Conservation (phyloP, 2,113 vertebrate species). For the Machaerirhynchus nigripectus region DNA sequence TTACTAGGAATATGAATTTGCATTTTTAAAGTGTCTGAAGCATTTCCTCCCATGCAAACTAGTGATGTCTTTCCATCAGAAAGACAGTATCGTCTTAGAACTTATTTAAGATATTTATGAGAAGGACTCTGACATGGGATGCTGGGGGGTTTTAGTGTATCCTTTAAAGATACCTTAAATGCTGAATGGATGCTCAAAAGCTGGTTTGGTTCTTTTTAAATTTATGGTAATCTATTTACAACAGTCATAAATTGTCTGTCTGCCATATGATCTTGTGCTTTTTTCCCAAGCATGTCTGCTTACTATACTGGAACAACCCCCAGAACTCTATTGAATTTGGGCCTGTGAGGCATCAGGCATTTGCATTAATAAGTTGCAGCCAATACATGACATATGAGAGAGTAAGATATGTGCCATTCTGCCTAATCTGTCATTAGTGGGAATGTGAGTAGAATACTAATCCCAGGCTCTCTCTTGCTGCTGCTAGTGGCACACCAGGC, state of each 20-base stretch:
- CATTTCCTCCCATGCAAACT: not conserved
- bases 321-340: not conserved
- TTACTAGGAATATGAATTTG: not conserved
- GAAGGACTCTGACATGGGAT: not conserved
- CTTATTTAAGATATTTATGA: not conserved
- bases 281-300: not conserved
- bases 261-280: not conserved
- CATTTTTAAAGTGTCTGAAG: not conserved
- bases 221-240: not conserved
- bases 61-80: not conserved
- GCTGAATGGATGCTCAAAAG: not conserved
- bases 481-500: not conserved
- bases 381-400: not conserved
- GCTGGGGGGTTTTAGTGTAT: not conserved
- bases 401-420: not conserved
- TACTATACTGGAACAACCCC: not conserved
- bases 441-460: not conserved
- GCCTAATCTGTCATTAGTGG: not conserved
- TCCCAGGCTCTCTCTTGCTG: not conserved
- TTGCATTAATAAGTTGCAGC: not conserved
- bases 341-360: not conserved
- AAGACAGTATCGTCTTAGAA: not conserved
- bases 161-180: not conserved
- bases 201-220: not conserved
- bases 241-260: not conserved